Base-by-base conservation (phyloP, 1,140 invertebrate genomes). In the Drosophila biarmipes region DNA sequence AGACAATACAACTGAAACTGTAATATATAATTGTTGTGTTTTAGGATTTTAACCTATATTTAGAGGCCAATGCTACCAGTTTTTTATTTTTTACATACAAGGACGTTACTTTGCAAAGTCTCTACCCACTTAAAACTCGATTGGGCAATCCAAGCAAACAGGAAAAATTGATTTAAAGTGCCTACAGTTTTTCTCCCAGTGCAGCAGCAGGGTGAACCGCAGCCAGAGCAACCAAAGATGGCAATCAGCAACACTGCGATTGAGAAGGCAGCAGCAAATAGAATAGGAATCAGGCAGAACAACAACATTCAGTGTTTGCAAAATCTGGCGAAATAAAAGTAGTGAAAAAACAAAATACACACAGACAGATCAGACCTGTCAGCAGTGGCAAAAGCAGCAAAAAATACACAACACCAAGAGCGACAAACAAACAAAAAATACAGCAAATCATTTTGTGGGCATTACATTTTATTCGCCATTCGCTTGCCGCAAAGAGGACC, bases 191-290 rank as follows among this genome's bases (percentile, higher is more conserved):
- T 15, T 58, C 3, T 57, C 7, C 6, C 58, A 42, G 58, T 62
- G 6, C 4, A 38, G 1, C 17, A 45, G 34, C 58, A 35, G 8
- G 27, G 15, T n/a, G 11, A 53, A 56, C 45, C 80, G 54, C 62
- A 82, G 42, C 45, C 58, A 52, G 31, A 55, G 6, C 17, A 43
- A 80, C 48, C 68, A 53, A 81, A 68, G 78, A 87, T 81, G 72
- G 78, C 82, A 86, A 86, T 87, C 81, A 86, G 80, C 59, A 57
- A 51, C 49, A 52, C 19, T 80, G 55, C 80, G 80, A 87, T 87
- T 87, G 82, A 81, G 78, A 87, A 42, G 53, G 63, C 76, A 72
- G 81, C 78, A 73, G 75, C 66, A 54, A 74, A 63, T 74, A 64
- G 43, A 64, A 74, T 74, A 64, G 52, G 12, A 74, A 62, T 74